A percentile compares a stretch with the other conserved stretches of the same genome.
These are phyloP conservation scores for Timandra comae DNA, from an alignment of 2,888 invertebrate genomes.

Conservation along the genomic window DNA sequence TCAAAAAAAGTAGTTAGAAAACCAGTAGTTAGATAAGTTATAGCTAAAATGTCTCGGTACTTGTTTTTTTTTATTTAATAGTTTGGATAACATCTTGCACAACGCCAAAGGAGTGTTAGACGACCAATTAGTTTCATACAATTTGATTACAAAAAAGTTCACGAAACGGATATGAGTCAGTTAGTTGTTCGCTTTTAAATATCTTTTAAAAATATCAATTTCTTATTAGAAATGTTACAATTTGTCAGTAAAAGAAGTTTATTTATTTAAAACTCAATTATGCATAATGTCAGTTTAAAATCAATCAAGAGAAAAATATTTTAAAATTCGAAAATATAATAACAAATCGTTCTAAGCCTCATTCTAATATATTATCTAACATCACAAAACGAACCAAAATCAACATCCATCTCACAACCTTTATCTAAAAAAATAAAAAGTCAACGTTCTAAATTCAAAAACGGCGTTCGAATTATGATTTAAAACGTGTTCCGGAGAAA, in stretches of 20 bases:
- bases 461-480: slow-evolving; percentile 74
- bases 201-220: no score
- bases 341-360: slow-evolving; percentile 1
- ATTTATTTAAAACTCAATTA: no score
- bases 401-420: slow-evolving; percentile 12
- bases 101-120: no score
- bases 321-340: not conserved
- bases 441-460: slow-evolving; percentile 72
- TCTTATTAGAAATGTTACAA: no score
- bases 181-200: no score
- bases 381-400: slow-evolving; percentile 1
- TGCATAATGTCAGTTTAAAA: not conserved
- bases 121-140: no score
- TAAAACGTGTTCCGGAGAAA: slow-evolving; percentile 77
- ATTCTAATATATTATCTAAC: not conserved
- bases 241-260: no score
- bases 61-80: not conserved
- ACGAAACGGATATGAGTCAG: no score
- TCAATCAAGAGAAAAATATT: not conserved
- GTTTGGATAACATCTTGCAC: no score
- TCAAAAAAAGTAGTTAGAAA: not conserved
- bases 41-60: not conserved
- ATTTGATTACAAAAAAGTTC: no score
- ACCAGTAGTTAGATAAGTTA: slow-evolving; percentile 1
- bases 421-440: slow-evolving; percentile 47